These are phyloP conservation scores for Astreopora myriophthalma DNA, from an alignment of 64 coral and sea anemone species.

Conservation along the genomic window DNA sequence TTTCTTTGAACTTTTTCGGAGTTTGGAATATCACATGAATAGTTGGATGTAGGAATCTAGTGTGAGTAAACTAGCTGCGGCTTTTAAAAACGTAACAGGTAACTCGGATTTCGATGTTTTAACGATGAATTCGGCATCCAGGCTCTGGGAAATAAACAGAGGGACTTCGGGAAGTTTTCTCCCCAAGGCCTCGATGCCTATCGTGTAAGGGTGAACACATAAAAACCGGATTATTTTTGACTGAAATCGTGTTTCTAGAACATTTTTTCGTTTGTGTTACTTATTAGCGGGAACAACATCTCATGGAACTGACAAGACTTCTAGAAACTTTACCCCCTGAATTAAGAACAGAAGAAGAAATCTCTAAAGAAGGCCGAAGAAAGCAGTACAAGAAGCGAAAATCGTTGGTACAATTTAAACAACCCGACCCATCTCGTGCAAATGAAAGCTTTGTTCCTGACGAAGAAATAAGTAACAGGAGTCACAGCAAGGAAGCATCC, in stretches of 20 bases:
- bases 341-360: neutral
- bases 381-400: slow-evolving; percentile 20
- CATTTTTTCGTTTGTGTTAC: neutral
- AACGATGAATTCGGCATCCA: too few species aligned
- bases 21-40: too few species aligned
- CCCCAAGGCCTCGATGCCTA: too few species aligned
- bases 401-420: slow-evolving; percentile 10
- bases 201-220: too few species aligned
- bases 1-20: too few species aligned
- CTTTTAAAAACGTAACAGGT: too few species aligned
- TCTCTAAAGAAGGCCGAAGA: neutral
- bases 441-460: slow-evolving; percentile 25
- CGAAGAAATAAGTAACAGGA: neutral
- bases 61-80: too few species aligned
- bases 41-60: too few species aligned
- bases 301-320: slow-evolving; percentile 82
- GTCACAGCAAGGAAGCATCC: neutral
- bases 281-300: slow-evolving; percentile 67
- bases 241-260: too few species aligned
- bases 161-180: too few species aligned
- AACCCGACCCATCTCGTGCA: neutral
- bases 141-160: too few species aligned
- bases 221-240: neutral
- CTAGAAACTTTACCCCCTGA: slow-evolving; percentile 37
- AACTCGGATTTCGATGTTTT: too few species aligned